Evolutionary conservation across 2,888 invertebrate species (phyloP), one percentile per base, ranked within the genome.

Genomic region (Noctua janthina): DNA sequence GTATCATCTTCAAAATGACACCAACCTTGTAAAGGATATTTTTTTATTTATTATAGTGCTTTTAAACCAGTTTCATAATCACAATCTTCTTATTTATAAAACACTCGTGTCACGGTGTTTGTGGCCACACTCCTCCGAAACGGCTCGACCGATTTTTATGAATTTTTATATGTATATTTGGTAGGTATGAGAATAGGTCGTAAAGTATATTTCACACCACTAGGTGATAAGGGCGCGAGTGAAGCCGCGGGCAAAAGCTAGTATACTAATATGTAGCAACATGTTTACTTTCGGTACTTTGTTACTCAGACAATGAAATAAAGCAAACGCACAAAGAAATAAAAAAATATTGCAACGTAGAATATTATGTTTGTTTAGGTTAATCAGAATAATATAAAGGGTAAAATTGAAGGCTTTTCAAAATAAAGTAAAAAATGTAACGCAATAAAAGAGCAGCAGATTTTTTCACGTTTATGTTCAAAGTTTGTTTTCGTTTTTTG

Each of bases 311-410:
- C 79, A 76, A 74, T 68, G 81, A 78, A 80, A 74, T 46, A 77
- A 80, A 69, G 29, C 29, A 75, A 69, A 71, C 49, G 62, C 11
- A 69, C 73, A 85, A 79, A 67, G 15, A 35, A 66, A n/a, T 66
- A 76, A 78, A 85, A 43, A 83, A 83, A 83, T 76, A 79, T 80
- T 83, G 87, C 88, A 88, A 90, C 88, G 81, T 70, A 39, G 51
- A 78, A 85, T 82, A 89, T 88, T 81, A 85, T 91, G 90, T 93
- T 94, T 94, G 89, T 91, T 94, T 92, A 93, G 92, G 94, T 86
- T 91, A 89, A 92, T 91, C 88, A 90, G 81, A 93, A 93, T 78
- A 82, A 86, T 89, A 90, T 87, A 91, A 91, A 91, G 90, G 91
- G 92, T 91, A 82, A 89, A 88, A 90, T 90, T 88, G 87, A 84